These are phyloP conservation scores for Liasis olivaceus DNA, from an alignment of 2,797 vertebrate genomes.

Conservation along the genomic window DNA sequence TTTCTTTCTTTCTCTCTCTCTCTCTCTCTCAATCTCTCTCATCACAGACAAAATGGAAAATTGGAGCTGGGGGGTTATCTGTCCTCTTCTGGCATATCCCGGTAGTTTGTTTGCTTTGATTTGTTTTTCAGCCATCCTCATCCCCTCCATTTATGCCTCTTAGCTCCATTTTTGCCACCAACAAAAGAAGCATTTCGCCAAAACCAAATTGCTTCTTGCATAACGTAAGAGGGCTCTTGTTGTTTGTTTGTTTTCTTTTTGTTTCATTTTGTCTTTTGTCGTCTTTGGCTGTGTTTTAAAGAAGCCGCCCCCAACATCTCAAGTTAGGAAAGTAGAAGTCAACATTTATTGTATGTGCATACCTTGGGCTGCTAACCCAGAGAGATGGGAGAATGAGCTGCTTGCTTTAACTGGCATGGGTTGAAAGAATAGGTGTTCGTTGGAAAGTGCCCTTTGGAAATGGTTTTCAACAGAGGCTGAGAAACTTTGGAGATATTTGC, in stretches of 20 bases:
- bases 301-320: constrained; percentile 52
- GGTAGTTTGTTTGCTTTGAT: constrained; percentile 42
- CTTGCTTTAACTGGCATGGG: constrained; percentile 54
- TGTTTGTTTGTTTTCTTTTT: background rate
- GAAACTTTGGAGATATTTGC: constrained; percentile 45
- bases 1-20: background rate
- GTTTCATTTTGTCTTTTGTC: background rate
- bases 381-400: constrained; percentile 31
- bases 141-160: constrained; percentile 29
- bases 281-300: constrained; percentile 27
- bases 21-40: background rate
- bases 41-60: constrained; percentile 68
- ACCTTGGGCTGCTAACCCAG: background rate
- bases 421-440: constrained; percentile 20
- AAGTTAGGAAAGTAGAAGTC: constrained; percentile 55
- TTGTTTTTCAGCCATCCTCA: constrained; percentile 35
- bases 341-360: constrained; percentile 42
- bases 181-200: constrained; percentile 39
- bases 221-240: constrained; percentile 20
- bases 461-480: background rate
- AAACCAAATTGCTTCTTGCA: constrained; percentile 37
- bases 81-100: constrained; percentile 63
- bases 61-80: constrained; percentile 51
- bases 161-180: constrained; percentile 20
- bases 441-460: background rate